Conservation (phyloP, 92 coral and sea anemone genomes). For the Heteractis magnifica region DNA sequence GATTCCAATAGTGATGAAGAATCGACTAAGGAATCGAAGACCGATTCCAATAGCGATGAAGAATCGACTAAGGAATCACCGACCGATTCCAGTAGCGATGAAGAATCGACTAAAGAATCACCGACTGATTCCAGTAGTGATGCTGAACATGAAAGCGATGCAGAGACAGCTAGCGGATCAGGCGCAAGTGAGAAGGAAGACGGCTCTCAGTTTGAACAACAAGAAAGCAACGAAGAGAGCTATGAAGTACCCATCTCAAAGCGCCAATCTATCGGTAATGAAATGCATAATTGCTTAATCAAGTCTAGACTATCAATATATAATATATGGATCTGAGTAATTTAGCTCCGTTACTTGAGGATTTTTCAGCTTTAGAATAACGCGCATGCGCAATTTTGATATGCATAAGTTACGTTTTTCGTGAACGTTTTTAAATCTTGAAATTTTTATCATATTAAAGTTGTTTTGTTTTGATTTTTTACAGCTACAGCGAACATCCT, state of each 20-base stretch:
- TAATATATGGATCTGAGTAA: too few relatives aligned
- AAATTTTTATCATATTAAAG: neutral
- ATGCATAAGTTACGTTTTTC: neutral
- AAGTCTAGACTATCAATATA: too few relatives aligned
- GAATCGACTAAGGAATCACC: neutral
- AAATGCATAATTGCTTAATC: too few relatives aligned
- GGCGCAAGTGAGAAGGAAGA: slow-evolving; percentile 6
- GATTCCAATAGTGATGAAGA: neutral
- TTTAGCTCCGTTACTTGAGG: neutral
- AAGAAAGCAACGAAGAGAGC: neutral
- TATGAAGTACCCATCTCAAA: slow-evolving; percentile 1
- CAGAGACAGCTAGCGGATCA: slow-evolving; percentile 16
- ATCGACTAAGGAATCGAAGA: neutral
- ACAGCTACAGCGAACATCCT: neutral
- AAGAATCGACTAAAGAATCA: neutral
- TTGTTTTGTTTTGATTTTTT: neutral
- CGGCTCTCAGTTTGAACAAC: neutral
- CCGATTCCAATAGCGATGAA: neutral
- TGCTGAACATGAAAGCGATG: slow-evolving; percentile 4
- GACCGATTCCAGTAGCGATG: neutral
- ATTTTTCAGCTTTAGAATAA: neutral
- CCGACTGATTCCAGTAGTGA: neutral
- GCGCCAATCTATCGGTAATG: slow-evolving; percentile 33
- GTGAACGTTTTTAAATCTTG: neutral
- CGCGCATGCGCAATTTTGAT: neutral